Conservation (phyloP, 2,113 vertebrate genomes). For the Phalacrocorax brasilianus region DNA sequence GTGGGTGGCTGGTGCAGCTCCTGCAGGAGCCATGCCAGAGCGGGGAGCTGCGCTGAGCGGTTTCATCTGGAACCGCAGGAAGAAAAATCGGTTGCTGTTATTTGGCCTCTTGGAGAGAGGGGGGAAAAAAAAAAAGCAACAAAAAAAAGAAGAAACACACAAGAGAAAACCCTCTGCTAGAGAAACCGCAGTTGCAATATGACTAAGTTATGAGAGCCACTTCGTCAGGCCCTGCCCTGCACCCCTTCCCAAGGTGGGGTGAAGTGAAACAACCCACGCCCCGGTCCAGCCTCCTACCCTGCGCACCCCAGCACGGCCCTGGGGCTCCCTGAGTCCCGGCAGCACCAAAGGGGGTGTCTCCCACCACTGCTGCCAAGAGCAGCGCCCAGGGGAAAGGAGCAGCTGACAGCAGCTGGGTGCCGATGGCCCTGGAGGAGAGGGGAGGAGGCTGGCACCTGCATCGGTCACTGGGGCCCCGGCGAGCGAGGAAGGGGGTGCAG, state of each 20-base stretch:
- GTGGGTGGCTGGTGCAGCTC: not conserved
- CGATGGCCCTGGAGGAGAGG: not conserved
- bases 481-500: fast-evolving
- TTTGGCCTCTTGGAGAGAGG: not conserved
- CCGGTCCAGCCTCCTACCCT: not conserved
- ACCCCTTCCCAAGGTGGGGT: fast-evolving
- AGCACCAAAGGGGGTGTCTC: not conserved
- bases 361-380: not conserved
- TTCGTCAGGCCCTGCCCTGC: not conserved
- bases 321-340: not conserved
- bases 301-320: fast-evolving
- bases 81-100: not conserved
- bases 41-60: fast-evolving
- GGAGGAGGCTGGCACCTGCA: not conserved
- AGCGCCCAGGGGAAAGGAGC: not conserved
- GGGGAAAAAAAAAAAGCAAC: too few species aligned
- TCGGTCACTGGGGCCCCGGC: fast-evolving
- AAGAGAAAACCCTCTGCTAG: not conserved
- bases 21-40: fast-evolving
- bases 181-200: not conserved
- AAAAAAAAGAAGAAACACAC: not conserved
- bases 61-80: not conserved
- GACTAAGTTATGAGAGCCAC: not conserved
- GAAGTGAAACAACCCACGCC: not conserved
- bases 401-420: fast-evolving